Evolutionary conservation across 1,140 invertebrate species (phyloP), one percentile per base, ranked within the genome.

Genomic region (Eurosta solidaginis): DNA sequence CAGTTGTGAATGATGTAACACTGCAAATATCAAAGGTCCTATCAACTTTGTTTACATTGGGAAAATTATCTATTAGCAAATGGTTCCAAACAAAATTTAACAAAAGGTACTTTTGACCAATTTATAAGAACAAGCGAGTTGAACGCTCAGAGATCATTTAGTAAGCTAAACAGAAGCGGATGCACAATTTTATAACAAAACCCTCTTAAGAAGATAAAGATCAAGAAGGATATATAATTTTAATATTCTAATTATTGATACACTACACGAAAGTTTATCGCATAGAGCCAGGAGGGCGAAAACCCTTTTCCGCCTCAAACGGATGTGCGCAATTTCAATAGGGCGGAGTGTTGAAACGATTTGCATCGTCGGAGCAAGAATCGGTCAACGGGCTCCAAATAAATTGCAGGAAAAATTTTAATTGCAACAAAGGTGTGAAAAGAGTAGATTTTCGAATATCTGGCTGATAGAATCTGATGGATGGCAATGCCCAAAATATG

Each of bases 401-500:
- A 36, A 68, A 68, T 68, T 40, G 59, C 59, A 68, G 9, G n/a
- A 10, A 40, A 68, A 40, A 20, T 20, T 47, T 47, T 27, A 74
- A 74, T 7, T 47, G 73, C 44, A 44, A 74, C 12, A 45, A 47
- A 27, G 22, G 73, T 47, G 73, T n/a, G 40, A 47, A 45, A 6
- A n/a, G 27, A 74, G 20, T 29, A 40, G 27, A 12, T 47, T 74
- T 47, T 74, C 25, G 27, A 82, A 79, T 84, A 82, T 82, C 82
- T 81, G 81, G 83, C 82, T 74, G 77, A 68, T 80, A 82, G 85
- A 83, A 85, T 86, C 85, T 87, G 84, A 88, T 88, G 87, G 87
- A 88, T 87, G 87, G 87, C 87, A 88, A 88, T 88, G 87, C 87
- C 82, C 87, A 88, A 87, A 88, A 88, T 86, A 88, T 88, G 87